Evolutionary conservation across 2,888 invertebrate species (phyloP).

Genomic region (Spodoptera picta): DNA sequence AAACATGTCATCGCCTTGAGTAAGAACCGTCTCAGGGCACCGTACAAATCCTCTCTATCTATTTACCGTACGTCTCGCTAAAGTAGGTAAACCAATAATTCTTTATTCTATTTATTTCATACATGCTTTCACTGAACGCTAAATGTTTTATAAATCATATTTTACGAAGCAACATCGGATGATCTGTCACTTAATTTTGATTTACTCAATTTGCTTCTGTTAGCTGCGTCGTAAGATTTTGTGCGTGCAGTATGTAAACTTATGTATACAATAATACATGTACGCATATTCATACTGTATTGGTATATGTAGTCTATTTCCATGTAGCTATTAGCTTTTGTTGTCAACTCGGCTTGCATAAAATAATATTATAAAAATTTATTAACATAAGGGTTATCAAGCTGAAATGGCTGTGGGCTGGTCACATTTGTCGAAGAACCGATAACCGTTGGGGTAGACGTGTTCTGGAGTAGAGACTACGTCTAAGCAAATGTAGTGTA

Average conservation of each 20-base stretch:
- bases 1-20: background rate
- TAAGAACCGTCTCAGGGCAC: conserved; percentile 6
- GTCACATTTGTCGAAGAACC: too few species aligned
- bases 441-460: too few species aligned
- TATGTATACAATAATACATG: too few species aligned
- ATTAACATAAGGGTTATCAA: too few species aligned
- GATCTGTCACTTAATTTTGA: conserved; percentile 54
- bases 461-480: too few species aligned
- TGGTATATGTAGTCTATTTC: too few species aligned
- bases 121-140: conserved; percentile 56
- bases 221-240: conserved; percentile 22
- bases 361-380: too few species aligned
- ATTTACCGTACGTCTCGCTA: conserved; percentile 28
- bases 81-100: conserved; percentile 59
- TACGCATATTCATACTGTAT: too few species aligned
- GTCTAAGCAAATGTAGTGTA: too few species aligned
- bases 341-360: too few species aligned
- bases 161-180: conserved; percentile 48
- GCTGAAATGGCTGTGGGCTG: too few species aligned
- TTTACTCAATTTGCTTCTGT: conserved; percentile 52
- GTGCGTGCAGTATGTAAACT: conserved; percentile 9
- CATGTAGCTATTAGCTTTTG: too few species aligned
- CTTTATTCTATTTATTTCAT: conserved; percentile 61
- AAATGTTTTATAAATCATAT: conserved; percentile 64
- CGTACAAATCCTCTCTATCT: conserved; percentile 33